Evolutionary conservation across 53 echinoderm and acorn worm genomes (phyloP).

Genomic region (Hippasteria phrygiana): DNA sequence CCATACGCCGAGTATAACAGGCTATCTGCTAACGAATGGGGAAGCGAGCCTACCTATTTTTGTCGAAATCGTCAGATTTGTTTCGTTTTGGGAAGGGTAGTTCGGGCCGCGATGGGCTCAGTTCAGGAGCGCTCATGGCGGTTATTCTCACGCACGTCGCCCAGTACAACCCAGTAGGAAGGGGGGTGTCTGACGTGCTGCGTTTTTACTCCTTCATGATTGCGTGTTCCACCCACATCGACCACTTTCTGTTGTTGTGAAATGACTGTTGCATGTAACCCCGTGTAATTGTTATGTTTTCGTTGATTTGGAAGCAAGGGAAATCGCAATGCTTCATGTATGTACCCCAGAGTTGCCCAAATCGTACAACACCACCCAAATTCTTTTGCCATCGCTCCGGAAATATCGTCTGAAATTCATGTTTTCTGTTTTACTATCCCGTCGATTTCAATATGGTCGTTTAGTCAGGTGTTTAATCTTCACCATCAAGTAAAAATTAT

Average conservation of each 20-base stretch:
- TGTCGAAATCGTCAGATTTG: slow-evolving; percentile 35
- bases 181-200: not conserved
- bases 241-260: not conserved
- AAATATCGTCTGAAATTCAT: not conserved
- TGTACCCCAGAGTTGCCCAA: not conserved
- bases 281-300: not conserved
- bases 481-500: not conserved
- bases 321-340: too few species aligned
- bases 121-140: not conserved
- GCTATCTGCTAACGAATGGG: slow-evolving; percentile 38
- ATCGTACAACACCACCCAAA: not conserved
- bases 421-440: not conserved
- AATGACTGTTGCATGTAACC: not conserved
- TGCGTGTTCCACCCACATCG: not conserved
- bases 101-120: not conserved
- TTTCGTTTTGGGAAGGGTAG: slow-evolving; percentile 37
- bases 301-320: slow-evolving; percentile 5
- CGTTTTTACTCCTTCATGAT: not conserved
- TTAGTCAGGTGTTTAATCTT: not conserved
- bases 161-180: slow-evolving; percentile 26
- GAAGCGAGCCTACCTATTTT: not conserved
- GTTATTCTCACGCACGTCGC: slow-evolving; percentile 18
- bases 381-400: not conserved
- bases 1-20: not conserved
- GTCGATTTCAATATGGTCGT: slow-evolving; percentile 15